Evolutionary conservation across 2,797 vertebrate species (phyloP).

Genomic region (Cirrhinus mrigala): DNA sequence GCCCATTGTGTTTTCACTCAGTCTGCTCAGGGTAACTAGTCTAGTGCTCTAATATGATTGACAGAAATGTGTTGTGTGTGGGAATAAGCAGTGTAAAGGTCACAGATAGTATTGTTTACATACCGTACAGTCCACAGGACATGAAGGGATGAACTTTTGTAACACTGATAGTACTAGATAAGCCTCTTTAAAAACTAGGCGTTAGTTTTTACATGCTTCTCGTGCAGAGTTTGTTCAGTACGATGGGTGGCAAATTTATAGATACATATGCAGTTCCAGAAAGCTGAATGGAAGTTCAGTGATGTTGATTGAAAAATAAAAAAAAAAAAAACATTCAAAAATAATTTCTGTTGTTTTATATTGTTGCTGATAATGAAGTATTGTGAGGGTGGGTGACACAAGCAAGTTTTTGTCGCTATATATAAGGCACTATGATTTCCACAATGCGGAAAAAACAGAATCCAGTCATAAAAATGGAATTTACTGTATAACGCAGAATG

Average conservation of each 20-base stretch:
- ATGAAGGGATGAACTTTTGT: conserved; percentile 9
- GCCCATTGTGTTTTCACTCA: not conserved
- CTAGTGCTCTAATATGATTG: conserved; percentile 31
- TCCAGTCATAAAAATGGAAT: no score
- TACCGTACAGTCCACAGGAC: not conserved
- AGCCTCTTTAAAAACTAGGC: not conserved
- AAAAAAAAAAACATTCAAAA: not conserved
- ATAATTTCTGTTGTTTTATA: no score
- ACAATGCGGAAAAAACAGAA: no score
- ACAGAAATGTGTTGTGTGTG: conserved; percentile 14
- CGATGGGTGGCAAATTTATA: not conserved
- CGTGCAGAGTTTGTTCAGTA: not conserved
- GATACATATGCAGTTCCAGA: not conserved
- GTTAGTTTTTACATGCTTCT: not conserved
- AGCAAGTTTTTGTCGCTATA: no score
- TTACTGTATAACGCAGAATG: no score
- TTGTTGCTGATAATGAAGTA: no score
- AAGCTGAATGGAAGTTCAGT: not conserved
- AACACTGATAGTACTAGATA: not conserved
- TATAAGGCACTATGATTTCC: no score
- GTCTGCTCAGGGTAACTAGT: conserved; percentile 19
- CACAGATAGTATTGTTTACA: conserved; percentile 24
- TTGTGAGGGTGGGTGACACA: no score
- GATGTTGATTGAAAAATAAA: not conserved
- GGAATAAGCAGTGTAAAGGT: not conserved